Base-by-base conservation (phyloP, 2,797 vertebrate genomes). In the Otolemur crassicaudatus region DNA sequence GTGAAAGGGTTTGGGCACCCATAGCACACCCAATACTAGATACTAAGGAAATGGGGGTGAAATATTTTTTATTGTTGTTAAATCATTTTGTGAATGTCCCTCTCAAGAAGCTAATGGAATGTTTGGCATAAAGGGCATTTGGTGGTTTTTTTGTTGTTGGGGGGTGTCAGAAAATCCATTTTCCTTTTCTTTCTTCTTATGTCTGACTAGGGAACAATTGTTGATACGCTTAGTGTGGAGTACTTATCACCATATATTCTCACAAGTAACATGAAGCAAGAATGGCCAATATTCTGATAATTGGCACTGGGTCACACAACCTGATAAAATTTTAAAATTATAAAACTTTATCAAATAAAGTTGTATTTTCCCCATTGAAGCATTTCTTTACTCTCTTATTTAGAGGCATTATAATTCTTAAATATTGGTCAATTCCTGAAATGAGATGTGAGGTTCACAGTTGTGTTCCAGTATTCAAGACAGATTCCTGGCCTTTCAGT, bases 401-500 rank as follows among this genome's bases (percentile, higher is more conserved):
- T 91, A 97, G 98, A 98, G 98, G 98, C 98, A 98, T 99, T 98
- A 98, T 87, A 99, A 98, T 97, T 97, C 95, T 90, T 97, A 95
- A 98, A 98, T 99, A 99, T 99, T 98, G 99, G 98, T 99, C 99
- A 99, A 80, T 99, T 99, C 98, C 98, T 98, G 98, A 98, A 87
- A 97, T 60, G 97, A 98, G 98, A 98, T 91, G 98, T 97, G 97
- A 98, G 94, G 94, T 97, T 99, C 98, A 98, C 97, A 98, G 89
- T 93, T 98, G 79, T 99, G 99, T 99, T 99, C 99, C 99, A 99
- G 98, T 99, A 99, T 99, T 99, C 97, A 99, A 99, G 99, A 98
- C 98, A 99, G 98, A 98, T 98, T 99, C 99, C 98, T 99, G 98
- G 98, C 99, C 98, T 98, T 97, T 97, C 95, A 97, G 96, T 98